These are phyloP conservation scores for Nannoperca obscura DNA, from an alignment of 2,797 vertebrate species.

Conservation along the genomic window DNA sequence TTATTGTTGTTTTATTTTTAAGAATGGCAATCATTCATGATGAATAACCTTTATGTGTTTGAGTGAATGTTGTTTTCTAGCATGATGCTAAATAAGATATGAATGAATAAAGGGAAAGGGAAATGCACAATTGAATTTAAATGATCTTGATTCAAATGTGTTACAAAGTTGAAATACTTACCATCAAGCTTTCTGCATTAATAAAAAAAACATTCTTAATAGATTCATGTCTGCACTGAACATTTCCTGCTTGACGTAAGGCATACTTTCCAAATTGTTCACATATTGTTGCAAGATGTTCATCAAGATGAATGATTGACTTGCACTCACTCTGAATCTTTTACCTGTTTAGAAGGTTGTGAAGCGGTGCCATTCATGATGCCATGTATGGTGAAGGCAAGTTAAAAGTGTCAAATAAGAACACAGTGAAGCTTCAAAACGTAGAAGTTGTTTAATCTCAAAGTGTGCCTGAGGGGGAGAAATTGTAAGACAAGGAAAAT, in stretches of 20 bases:
- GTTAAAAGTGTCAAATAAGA: constrained; percentile 27
- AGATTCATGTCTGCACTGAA: not conserved
- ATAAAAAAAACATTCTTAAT: not conserved
- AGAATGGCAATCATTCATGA: not conserved
- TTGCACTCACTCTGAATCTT: constrained; percentile 1
- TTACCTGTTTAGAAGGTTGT: not conserved
- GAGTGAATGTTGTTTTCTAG: not conserved
- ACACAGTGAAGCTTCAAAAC: constrained; percentile 10
- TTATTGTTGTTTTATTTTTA: not conserved
- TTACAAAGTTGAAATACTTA: not conserved
- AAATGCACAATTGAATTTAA: not conserved
- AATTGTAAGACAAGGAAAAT: constrained; percentile 24
- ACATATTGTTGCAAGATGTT: not conserved
- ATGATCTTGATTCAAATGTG: not conserved
- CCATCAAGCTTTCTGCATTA: accelerated
- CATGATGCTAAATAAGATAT: not conserved
- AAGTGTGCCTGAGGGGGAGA: not conserved
- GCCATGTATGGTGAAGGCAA: not conserved
- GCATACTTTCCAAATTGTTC: not conserved
- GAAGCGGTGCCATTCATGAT: not conserved
- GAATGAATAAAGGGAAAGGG: not conserved
- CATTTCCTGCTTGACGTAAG: not conserved
- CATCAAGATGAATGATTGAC: not conserved
- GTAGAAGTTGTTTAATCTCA: constrained; percentile 22
- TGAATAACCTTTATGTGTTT: not conserved